Conservation (phyloP, 1,140 invertebrate genomes). For the Hypothenemus hampei region DNA sequence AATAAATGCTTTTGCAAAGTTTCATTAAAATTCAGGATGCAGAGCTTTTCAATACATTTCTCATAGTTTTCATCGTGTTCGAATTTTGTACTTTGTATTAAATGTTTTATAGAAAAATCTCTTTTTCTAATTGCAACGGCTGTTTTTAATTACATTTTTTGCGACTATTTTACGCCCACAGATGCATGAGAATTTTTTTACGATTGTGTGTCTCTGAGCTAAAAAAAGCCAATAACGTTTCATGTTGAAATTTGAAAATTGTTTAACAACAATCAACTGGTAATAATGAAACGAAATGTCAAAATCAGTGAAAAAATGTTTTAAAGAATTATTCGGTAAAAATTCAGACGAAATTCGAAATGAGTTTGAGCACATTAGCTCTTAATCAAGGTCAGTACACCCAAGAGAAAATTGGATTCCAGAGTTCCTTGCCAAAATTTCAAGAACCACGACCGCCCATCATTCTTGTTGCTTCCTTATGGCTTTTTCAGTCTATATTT, state of each 20-base stretch:
- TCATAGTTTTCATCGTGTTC: too few species aligned
- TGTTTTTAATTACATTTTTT: too few species aligned
- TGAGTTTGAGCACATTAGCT: slow-evolving; percentile 12
- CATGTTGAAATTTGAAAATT: too few species aligned
- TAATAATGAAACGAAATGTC: background rate
- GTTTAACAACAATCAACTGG: background rate
- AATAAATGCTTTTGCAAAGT: too few species aligned
- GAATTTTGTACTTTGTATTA: too few species aligned
- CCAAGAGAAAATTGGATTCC: background rate
- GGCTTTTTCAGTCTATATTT: slow-evolving; percentile 29
- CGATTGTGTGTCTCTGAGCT: background rate
- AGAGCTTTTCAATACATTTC: too few species aligned
- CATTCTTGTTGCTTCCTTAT: slow-evolving; percentile 10
- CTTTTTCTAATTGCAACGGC: too few species aligned
- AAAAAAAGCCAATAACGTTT: background rate
- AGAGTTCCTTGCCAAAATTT: slow-evolving; percentile 7
- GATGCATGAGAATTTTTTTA: too few species aligned
- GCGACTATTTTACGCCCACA: too few species aligned
- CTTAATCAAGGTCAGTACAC: background rate
- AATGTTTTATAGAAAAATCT: too few species aligned
- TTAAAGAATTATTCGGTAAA: background rate
- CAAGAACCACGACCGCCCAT: slow-evolving; percentile 8
- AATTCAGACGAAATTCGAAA: slow-evolving; percentile 14
- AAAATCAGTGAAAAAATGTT: background rate
- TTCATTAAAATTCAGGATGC: too few species aligned